A percentile compares a stretch with the other conserved stretches of the same genome.
These are phyloP conservation scores for Yponomeuta sedellus DNA, from an alignment of 2,888 invertebrate genomes.

Conservation along the genomic window DNA sequence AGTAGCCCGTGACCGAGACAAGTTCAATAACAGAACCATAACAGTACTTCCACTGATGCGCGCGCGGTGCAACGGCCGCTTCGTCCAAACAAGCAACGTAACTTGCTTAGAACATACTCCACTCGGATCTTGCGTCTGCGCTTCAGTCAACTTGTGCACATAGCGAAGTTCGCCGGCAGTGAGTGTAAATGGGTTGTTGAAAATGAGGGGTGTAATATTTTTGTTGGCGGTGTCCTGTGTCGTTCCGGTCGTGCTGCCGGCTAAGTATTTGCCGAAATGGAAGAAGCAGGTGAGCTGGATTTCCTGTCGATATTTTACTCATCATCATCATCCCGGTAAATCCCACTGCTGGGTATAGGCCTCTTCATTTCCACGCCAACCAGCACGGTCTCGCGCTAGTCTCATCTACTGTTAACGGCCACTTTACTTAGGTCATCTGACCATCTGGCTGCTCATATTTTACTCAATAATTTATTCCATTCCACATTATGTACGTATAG, in stretches of 20 bases:
- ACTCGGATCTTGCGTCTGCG: background rate
- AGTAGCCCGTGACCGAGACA: slow-evolving; percentile 50
- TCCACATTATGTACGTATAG: too few species aligned
- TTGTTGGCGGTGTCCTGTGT: slow-evolving; percentile 43
- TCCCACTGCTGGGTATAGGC: too few species aligned
- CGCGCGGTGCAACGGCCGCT: slow-evolving; percentile 20
- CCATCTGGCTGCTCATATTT: too few species aligned
- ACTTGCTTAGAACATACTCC: background rate
- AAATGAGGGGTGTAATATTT: slow-evolving; percentile 38
- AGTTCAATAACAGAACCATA: slow-evolving; percentile 67
- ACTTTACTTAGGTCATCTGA: too few species aligned
- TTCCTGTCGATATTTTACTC: too few species aligned
- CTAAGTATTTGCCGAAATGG: slow-evolving; percentile 85
- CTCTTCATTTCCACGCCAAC: too few species aligned
- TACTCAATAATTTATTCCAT: too few species aligned
- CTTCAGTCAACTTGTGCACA: background rate
- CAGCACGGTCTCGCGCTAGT: too few species aligned
- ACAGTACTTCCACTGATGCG: slow-evolving; percentile 48
- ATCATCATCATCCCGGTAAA: too few species aligned
- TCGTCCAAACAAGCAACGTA: background rate
- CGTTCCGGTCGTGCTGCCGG: slow-evolving; percentile 48
- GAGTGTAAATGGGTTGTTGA: slow-evolving; percentile 17
- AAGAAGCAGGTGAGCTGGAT: slow-evolving; percentile 80
- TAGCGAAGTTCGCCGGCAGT: background rate
- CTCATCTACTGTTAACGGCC: too few species aligned